phyloP scores from a whole-genome alignment of 2,888 invertebrate genomes.

The Pristionchus mayeri region DNA sequence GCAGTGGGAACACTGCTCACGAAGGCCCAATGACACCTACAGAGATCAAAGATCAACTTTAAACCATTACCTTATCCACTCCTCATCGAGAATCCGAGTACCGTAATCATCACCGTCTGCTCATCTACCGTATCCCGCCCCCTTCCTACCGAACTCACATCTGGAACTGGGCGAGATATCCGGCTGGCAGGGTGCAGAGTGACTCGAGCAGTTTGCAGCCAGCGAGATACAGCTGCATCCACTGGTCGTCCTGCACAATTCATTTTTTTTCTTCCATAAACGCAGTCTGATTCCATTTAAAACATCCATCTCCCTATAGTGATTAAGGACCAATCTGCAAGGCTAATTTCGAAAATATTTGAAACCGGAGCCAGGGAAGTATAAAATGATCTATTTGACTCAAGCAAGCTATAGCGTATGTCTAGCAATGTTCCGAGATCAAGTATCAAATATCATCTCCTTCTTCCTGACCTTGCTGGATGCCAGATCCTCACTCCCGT shows the following conservation, averaged over 20 bases:
- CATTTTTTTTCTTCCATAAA: no score
- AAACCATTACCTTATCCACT: background rate
- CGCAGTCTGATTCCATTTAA: no score
- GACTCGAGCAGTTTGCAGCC: conserved; percentile 89
- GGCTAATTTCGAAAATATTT: no score
- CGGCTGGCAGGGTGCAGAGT: conserved; percentile 87
- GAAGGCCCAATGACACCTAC: conserved; percentile 91
- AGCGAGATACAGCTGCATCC: conserved; percentile 87
- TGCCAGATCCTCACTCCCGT: conserved; percentile 79
- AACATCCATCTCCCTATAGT: no score
- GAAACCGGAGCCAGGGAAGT: no score
- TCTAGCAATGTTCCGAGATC: no score
- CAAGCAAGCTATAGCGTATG: no score
- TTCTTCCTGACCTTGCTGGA: conserved; percentile 29
- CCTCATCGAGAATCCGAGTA: no score
- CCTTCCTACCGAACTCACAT: conserved; percentile 81
- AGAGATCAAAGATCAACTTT: conserved; percentile 45
- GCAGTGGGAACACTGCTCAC: conserved; percentile 81
- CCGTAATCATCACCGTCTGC: no score
- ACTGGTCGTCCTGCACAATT: conserved; percentile 80
- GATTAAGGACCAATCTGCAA: no score
- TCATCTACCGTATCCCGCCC: conserved; percentile 2
- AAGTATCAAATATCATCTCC: background rate
- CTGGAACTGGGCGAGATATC: conserved; percentile 89
- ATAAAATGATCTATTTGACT: no score